Percentiles rank a stretch among this genome's conserved stretches.
phyloP scores from a whole-genome alignment of 2,113 vertebrate species.

The Cephalopterus ornatus region DNA sequence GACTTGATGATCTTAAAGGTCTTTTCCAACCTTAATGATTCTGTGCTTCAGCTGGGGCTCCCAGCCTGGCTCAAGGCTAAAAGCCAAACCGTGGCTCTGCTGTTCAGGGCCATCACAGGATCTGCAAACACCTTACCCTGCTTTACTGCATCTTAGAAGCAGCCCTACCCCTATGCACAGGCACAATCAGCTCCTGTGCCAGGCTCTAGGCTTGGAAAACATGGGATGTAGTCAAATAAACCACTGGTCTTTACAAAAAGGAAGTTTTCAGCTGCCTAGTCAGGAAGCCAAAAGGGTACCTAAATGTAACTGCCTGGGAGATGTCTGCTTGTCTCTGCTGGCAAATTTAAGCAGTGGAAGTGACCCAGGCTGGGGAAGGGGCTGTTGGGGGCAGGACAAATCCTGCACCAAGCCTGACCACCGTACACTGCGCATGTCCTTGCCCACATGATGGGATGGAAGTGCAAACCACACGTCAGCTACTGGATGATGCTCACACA shows the following conservation, averaged over 20 bases:
- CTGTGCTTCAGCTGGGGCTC: not conserved
- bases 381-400: not conserved
- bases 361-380: not conserved
- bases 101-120: not conserved
- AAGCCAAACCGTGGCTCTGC: not conserved
- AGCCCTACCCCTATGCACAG: not conserved
- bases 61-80: not conserved
- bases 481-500: not conserved
- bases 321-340: not conserved
- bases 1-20: not conserved
- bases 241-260: not conserved
- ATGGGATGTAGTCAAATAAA: not conserved
- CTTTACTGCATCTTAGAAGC: not conserved
- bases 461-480: not conserved
- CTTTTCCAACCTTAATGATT: not conserved
- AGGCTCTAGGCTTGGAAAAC: not conserved
- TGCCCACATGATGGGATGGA: not conserved
- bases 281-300: not conserved
- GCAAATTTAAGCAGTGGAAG: not conserved
- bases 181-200: not conserved
- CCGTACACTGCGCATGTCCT: accelerated
- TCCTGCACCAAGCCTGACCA: not conserved
- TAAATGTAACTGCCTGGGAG: not conserved
- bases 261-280: not conserved
- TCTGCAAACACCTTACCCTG: not conserved